Percentiles rank a stretch among this genome's conserved stretches.
These are phyloP conservation scores for Equus quagga DNA, from an alignment of 2,113 vertebrate species.

Conservation along the genomic window DNA sequence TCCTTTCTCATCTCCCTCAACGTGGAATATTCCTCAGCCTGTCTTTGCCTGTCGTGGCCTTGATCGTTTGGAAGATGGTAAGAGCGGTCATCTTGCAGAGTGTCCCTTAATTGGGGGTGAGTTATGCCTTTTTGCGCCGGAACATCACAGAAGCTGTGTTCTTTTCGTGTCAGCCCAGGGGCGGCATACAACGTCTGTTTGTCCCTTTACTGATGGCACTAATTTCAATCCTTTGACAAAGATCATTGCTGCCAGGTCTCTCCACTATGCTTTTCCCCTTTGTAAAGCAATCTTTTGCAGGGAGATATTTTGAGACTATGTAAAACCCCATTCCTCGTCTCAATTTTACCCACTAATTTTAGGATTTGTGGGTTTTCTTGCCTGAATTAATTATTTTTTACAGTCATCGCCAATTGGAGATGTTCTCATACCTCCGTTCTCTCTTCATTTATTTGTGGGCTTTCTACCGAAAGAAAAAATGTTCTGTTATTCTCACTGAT, in stretches of 20 bases:
- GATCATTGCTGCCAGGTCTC: background rate
- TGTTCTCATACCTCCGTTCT: background rate
- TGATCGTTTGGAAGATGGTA: background rate
- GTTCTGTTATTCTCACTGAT: background rate
- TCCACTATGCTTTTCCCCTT: background rate
- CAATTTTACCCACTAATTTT: background rate
- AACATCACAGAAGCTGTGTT: background rate
- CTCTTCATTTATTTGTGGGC: background rate
- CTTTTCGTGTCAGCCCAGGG: background rate
- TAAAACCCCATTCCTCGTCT: background rate
- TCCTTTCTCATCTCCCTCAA: fast-evolving
- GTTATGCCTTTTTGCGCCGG: background rate
- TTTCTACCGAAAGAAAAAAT: background rate
- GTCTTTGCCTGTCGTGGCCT: background rate
- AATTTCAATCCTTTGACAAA: background rate
- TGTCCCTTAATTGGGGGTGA: background rate
- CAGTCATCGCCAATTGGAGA: background rate
- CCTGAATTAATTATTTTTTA: conserved; percentile 11
- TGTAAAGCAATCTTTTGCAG: background rate
- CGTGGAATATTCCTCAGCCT: background rate
- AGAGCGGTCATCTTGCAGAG: background rate
- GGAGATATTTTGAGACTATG: background rate
- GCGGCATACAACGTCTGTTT: fast-evolving
- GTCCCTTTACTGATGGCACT: background rate
- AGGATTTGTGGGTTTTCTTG: background rate